These are phyloP conservation scores for Meliscaeva auricollis DNA, from an alignment of 2,888 invertebrate genomes.

Conservation along the genomic window DNA sequence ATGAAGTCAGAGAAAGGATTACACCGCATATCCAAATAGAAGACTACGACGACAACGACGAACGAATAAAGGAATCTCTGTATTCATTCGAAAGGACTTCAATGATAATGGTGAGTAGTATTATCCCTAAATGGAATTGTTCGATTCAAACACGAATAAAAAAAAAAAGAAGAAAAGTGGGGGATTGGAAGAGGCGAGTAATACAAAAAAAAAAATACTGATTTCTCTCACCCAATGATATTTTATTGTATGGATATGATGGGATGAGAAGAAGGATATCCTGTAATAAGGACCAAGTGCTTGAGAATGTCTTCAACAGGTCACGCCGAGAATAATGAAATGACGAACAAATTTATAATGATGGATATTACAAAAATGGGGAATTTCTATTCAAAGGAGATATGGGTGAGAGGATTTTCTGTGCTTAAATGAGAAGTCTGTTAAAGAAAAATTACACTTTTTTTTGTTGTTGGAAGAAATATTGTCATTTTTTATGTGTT, in stretches of 20 bases:
- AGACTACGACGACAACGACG: background rate
- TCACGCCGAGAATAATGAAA: conserved; percentile 49
- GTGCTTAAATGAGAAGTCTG: background rate
- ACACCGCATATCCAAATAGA: conserved; percentile 20
- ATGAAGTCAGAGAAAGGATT: conserved; percentile 66
- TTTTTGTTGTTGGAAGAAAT: no score
- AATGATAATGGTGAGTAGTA: conserved; percentile 62
- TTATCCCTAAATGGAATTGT: conserved; percentile 70
- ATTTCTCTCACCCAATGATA: conserved; percentile 4
- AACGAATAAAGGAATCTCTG: conserved; percentile 51
- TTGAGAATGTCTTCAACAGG: conserved; percentile 60
- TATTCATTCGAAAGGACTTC: conserved; percentile 46
- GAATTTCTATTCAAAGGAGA: background rate
- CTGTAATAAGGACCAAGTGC: conserved; percentile 63
- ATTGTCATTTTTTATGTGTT: background rate
- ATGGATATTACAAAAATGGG: background rate
- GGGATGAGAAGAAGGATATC: conserved; percentile 29
- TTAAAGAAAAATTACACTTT: background rate
- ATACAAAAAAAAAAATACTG: conserved; percentile 21
- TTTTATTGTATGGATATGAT: background rate
- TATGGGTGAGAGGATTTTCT: background rate
- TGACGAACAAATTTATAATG: conserved; percentile 51
- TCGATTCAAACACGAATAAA: conserved; percentile 30
- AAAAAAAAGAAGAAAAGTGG: no score
- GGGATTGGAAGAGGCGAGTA: background rate